A percentile compares a stretch with the other conserved stretches of the same genome.
Evolutionary conservation across 2,888 invertebrate genomes (phyloP).

Genomic region (Lepidocyrtinus sp.): DNA sequence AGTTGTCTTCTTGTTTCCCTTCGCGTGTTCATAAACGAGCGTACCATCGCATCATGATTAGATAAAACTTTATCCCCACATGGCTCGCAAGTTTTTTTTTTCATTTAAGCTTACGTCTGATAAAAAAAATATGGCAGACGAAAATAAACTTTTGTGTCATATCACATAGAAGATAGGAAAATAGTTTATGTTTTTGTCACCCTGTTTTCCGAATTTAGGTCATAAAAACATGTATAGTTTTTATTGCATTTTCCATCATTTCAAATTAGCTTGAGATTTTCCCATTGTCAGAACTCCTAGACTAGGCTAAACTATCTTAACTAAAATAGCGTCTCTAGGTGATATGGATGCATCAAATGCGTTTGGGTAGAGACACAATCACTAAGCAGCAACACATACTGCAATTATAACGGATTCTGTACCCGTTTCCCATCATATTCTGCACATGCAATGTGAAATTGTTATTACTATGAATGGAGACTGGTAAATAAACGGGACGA

Average conservation of each 20-base stretch:
- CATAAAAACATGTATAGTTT: neutral
- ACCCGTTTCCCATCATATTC: slow-evolving; percentile 10
- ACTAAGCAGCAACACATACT: too few species aligned
- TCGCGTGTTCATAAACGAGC: neutral
- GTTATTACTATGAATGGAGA: too few species aligned
- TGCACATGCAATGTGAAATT: neutral
- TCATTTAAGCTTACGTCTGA: too few species aligned
- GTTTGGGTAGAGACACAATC: too few species aligned
- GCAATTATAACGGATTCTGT: too few species aligned
- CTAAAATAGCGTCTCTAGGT: too few species aligned
- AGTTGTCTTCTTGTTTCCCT: neutral
- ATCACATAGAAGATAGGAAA: neutral
- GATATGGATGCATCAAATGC: too few species aligned
- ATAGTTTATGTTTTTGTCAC: neutral
- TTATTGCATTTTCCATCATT: too few species aligned
- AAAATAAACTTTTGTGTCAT: neutral
- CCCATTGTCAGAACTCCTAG: too few species aligned
- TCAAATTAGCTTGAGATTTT: too few species aligned
- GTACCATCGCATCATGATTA: neutral
- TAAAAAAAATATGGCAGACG: neutral
- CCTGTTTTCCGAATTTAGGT: neutral
- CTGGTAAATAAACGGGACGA: too few species aligned
- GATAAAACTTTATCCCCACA: neutral
- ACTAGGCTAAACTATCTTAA: too few species aligned
- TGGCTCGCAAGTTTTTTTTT: neutral